Conservation (phyloP, 2,113 vertebrate genomes). For the Jaculus jaculus region DNA sequence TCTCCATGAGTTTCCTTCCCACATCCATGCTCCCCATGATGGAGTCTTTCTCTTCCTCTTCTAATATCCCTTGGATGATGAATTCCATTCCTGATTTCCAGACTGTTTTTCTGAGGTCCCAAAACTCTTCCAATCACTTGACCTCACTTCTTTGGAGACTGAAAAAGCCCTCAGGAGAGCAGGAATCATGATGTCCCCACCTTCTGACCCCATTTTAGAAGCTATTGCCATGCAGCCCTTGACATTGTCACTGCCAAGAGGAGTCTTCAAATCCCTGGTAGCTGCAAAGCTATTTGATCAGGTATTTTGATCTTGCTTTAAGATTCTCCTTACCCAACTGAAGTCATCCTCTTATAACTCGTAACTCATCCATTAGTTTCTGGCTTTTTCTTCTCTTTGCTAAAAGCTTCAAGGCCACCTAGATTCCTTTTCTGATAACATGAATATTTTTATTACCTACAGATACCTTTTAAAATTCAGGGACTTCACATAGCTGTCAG, state of each 20-base stretch:
- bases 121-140: background rate
- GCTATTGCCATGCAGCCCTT: background rate
- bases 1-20: background rate
- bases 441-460: constrained; percentile 4
- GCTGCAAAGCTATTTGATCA: background rate
- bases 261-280: background rate
- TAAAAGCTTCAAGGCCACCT: background rate
- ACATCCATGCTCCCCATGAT: background rate
- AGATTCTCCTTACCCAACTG: background rate
- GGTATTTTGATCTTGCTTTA: background rate
- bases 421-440: background rate
- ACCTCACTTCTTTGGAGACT: background rate
- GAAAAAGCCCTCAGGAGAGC: background rate
- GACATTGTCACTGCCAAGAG: background rate
- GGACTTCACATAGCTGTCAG: background rate
- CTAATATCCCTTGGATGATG: no score
- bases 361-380: background rate
- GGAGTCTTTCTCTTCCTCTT: background rate
- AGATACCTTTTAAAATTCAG: background rate
- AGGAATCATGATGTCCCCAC: background rate
- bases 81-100: background rate
- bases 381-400: background rate
- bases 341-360: background rate
- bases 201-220: background rate
- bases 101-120: background rate